Evolutionary conservation across 1,140 invertebrate genomes (phyloP), one percentile per base, ranked within the genome.

Genomic region (Aphelenchoides fujianensis): DNA sequence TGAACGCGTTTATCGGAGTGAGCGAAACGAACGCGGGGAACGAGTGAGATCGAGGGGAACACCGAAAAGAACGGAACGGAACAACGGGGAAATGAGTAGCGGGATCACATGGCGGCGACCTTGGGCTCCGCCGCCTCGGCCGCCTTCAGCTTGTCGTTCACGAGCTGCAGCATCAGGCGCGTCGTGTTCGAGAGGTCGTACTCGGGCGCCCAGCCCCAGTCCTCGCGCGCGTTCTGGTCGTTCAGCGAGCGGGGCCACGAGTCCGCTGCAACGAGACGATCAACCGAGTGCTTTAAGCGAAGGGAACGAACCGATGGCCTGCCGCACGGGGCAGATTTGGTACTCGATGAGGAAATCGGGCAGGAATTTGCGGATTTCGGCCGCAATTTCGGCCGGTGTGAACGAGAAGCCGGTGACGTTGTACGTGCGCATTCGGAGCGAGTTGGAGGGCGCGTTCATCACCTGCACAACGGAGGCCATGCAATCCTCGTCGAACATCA

Each of bases 371-470:
- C 87, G 86, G 55, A 95, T 89, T 71, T 90, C 89, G 0, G 88
- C 85, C 0, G 90, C 89, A 19, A 96, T 85, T 85, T 95, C 92
- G 74, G 91, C 90, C 0, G 93, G 93, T 0, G 92, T 94, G 78
- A 95, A 95, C 76, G 92, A 94, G 90, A 95, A 94, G 2, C 92
- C 91, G 0, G 91, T 91, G 0, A 95, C 91, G 75, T 96, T 96
- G 84, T 95, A 96, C 0, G 92, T 92, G 55, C 93, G 86, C 73
- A 90, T 88, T 64, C 86, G 87, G 0, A 96, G 86, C 34, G 84
- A 81, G 37, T 91, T 89, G 9, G 88, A 86, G 0, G 92, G 91
- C 0, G 89, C 88, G 57, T 16, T 19, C 31, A 7, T 28, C 35
- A 77, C 32, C 57, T 74, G 68, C 52, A 83, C 68, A 37, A 83